phyloP scores from a whole-genome alignment of 2,113 vertebrate genomes.

The Hippocampus guttulatus region DNA sequence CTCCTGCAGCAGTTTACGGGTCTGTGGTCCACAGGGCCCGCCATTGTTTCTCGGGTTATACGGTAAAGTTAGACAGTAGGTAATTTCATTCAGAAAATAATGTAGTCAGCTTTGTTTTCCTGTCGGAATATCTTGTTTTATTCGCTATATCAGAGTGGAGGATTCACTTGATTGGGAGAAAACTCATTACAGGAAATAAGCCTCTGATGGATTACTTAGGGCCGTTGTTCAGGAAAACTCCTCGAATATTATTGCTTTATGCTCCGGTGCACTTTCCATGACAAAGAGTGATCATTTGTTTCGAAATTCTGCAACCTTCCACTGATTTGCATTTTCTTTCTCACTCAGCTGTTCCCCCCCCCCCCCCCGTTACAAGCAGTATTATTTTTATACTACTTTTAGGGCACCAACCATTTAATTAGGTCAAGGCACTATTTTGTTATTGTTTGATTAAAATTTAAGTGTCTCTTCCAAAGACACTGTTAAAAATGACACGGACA shows the following conservation, averaged over 20 bases:
- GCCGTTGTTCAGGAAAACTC: conserved; percentile 66
- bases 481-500: neutral
- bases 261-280: conserved; percentile 55
- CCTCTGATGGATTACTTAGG: conserved; percentile 69
- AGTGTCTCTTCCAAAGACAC: neutral
- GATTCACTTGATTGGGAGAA: conserved; percentile 63
- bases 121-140: conserved; percentile 53
- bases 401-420: neutral
- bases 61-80: conserved; percentile 11
- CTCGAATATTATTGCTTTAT: conserved; percentile 57
- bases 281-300: conserved; percentile 53
- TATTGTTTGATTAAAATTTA: neutral
- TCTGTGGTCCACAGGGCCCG: neutral
- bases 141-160: conserved; percentile 52
- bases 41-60: conserved; percentile 19
- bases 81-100: conserved; percentile 41
- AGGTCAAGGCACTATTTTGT: neutral
- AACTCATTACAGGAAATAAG: conserved; percentile 69
- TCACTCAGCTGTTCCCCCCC: neutral
- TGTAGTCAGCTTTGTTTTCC: conserved; percentile 51
- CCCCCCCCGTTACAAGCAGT: neutral
- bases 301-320: conserved; percentile 37
- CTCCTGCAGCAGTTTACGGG: neutral
- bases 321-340: conserved; percentile 5
- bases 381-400: neutral